A percentile compares a stretch with the other conserved stretches of the same genome.
These are phyloP conservation scores for Melieria picta DNA, from an alignment of 2,888 invertebrate species.

Conservation along the genomic window DNA sequence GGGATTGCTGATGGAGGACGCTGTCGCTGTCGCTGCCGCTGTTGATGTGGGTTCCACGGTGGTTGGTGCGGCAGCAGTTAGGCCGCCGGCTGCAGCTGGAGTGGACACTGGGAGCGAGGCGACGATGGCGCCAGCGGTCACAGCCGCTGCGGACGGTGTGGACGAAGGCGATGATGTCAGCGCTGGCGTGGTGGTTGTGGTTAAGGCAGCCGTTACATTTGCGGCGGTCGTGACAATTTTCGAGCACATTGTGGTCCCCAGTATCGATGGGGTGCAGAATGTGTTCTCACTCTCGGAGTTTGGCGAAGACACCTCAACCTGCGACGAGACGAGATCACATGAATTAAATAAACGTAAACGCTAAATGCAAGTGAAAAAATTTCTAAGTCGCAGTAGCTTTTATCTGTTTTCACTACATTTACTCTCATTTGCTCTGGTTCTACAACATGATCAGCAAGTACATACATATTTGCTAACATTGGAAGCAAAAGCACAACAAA, in stretches of 20 bases:
- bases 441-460: too few species aligned
- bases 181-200: constrained; percentile 54
- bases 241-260: constrained; percentile 66
- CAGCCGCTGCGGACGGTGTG: constrained; percentile 15
- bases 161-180: constrained; percentile 43
- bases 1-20: constrained; percentile 21
- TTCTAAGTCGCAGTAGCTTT: too few species aligned
- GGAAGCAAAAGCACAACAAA: too few species aligned
- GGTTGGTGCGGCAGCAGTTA: constrained; percentile 36
- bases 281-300: constrained; percentile 66
- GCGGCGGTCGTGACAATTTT: constrained; percentile 64
- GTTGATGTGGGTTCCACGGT: constrained; percentile 8
- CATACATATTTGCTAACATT: too few species aligned
- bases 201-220: constrained; percentile 59
- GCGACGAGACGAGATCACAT: constrained; percentile 8
- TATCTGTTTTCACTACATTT: too few species aligned
- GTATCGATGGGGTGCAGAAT: constrained; percentile 65
- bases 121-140: constrained; percentile 31
- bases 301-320: constrained; percentile 67
- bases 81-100: constrained; percentile 28
- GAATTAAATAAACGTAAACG: constrained; percentile 23
- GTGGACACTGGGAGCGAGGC: constrained; percentile 29
- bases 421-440: too few species aligned
- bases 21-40: constrained; percentile 18
- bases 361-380: not conserved